Evolutionary conservation across 2,888 invertebrate species (phyloP), one percentile per base, ranked within the genome.

Genomic region (Glyphotaelius pellucidus): DNA sequence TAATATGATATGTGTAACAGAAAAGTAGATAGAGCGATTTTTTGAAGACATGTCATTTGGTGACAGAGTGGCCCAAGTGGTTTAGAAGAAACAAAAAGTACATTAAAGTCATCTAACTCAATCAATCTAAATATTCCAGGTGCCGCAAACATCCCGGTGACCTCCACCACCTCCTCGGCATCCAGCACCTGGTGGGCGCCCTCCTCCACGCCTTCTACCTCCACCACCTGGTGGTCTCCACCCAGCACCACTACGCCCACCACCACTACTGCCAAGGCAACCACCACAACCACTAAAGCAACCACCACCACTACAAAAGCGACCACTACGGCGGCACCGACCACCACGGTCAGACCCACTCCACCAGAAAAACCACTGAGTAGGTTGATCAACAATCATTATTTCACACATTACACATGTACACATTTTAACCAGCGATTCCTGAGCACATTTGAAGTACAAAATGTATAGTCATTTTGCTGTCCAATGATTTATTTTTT

Each of bases 101-200:
- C 47, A 47, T 47, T 1, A 47, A 12, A 47, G 47, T 14, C 47
- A 47, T 3, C 1, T 47, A 15, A 47, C 14, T 1, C 1, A 15
- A 1, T 15, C 0, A 47, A 47, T 47, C 47, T 15, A 14, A 47
- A 80, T 92, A 92, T 89, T 90, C 91, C 94, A 94, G 90, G 94
- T 94, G 25, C 94, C 94, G 35, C 95, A 94, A 12, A 95, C 95
- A 3, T 94, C 94, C 94, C 94, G 94, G 25, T 94, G 92, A 4
- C 92, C 93, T 83, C 94, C 94, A 92, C 32, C 89, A 91, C 92
- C 47, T 91, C 93, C 85, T 93, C 93, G 85, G 89, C 85, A 15
- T 52, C 52, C 52, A 52, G 52, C 52, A 52, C 52, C 85, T 92
- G 91, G 35, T 80, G 83, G 87, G 92, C 91, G n/a, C 84, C 80